Conservation (phyloP, 2,888 invertebrate genomes). For the Drosophila monieri region DNA sequence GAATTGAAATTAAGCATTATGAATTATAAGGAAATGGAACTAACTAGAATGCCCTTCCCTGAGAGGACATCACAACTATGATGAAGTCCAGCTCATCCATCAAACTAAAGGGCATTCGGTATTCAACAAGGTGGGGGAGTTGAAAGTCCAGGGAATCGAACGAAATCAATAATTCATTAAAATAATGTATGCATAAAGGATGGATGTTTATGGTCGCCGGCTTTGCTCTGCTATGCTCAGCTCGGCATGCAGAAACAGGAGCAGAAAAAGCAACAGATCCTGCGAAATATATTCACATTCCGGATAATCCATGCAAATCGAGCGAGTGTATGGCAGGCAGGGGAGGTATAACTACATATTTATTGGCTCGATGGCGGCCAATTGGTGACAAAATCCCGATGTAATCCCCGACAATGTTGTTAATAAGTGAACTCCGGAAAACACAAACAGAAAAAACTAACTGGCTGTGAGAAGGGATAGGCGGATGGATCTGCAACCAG, state of each 20-base stretch:
- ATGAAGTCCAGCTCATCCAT: background rate
- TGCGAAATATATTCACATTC: slow-evolving; percentile 34
- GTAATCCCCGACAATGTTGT: slow-evolving; percentile 63
- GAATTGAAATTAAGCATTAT: slow-evolving; percentile 57
- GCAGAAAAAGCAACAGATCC: slow-evolving; percentile 2
- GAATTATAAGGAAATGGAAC: slow-evolving; percentile 12
- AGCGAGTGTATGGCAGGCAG: slow-evolving; percentile 1
- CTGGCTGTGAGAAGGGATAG: background rate
- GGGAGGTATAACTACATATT: slow-evolving; percentile 22
- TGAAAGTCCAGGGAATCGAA: slow-evolving; percentile 32
- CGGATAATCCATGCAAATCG: slow-evolving; percentile 57
- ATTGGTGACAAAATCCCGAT: slow-evolving; percentile 42
- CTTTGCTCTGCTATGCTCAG: slow-evolving; percentile 4
- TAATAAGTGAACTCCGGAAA: slow-evolving; percentile 47
- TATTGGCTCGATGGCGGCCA: slow-evolving; percentile 32
- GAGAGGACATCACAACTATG: too few species aligned
- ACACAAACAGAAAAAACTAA: slow-evolving; percentile 2
- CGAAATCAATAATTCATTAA: slow-evolving; percentile 77
- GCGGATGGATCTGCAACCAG: slow-evolving; percentile 8
- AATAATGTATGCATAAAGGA: slow-evolving; percentile 73
- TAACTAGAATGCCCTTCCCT: too few species aligned
- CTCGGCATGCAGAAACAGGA: slow-evolving; percentile 1
- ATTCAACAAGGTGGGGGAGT: background rate
- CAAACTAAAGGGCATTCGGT: background rate
- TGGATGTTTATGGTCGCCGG: slow-evolving; percentile 71